Conservation (phyloP, 1,140 invertebrate species). For the Nomia melanderi region DNA sequence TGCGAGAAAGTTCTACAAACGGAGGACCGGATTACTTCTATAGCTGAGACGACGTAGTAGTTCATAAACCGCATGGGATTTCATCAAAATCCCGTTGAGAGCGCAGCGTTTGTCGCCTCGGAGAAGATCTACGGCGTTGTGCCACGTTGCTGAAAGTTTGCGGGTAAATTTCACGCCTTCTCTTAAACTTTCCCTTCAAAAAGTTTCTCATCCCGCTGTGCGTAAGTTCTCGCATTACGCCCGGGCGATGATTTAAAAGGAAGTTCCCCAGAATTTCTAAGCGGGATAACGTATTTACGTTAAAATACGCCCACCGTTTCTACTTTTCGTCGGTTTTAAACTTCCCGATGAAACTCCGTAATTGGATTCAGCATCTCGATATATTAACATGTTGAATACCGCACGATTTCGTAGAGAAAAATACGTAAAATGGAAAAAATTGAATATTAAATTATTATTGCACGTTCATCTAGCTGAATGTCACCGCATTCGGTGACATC, state of each 20-base stretch:
- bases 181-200: conserved; percentile 50
- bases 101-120: conserved; percentile 52
- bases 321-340: conserved; percentile 11
- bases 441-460: no score
- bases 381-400: no score
- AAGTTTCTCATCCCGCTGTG: conserved; percentile 55
- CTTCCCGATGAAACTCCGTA: conserved; percentile 15
- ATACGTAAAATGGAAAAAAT: no score
- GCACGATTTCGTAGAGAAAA: no score
- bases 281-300: conserved; percentile 34
- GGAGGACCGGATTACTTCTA: conserved; percentile 53
- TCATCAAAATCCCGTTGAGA: conserved; percentile 65
- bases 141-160: conserved; percentile 61
- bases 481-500: no score
- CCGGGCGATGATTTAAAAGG: conserved; percentile 59
- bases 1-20: conserved; percentile 8
- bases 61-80: conserved; percentile 65
- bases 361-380: neutral
- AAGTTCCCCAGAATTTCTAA: conserved; percentile 54
- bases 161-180: conserved; percentile 62
- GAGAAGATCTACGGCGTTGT: conserved; percentile 41
- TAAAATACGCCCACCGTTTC: conserved; percentile 24
- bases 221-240: conserved; percentile 61
- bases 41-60: conserved; percentile 34
- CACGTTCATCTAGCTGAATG: no score